A percentile compares a stretch with the other conserved stretches of the same genome.
Evolutionary conservation across 1,140 invertebrate species (phyloP).

Genomic region (Drosophila asahinai): DNA sequence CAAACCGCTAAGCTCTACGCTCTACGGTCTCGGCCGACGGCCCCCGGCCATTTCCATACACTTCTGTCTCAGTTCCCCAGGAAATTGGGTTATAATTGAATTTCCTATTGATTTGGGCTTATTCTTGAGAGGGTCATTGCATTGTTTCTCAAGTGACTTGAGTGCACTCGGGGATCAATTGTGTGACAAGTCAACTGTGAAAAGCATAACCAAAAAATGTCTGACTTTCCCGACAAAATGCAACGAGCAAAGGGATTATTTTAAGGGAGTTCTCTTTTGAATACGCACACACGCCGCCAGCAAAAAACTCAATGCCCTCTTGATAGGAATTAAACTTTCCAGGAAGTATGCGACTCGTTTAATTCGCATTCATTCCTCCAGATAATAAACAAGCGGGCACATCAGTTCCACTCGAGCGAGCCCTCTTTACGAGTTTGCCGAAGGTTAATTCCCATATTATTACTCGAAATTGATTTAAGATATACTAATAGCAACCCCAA

Average conservation of each 20-base stretch:
- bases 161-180: conserved; percentile 49
- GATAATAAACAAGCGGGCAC: conserved; percentile 24
- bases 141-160: conserved; percentile 41
- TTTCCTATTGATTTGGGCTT: conserved; percentile 48
- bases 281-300: conserved; percentile 9
- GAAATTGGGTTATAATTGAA: conserved; percentile 52
- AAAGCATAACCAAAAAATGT: conserved; percentile 18
- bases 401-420: conserved; percentile 32
- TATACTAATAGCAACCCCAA: conserved; percentile 1
- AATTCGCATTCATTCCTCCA: not conserved
- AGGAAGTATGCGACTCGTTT: conserved; percentile 18
- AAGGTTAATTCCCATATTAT: conserved; percentile 25
- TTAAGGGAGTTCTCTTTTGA: conserved; percentile 1
- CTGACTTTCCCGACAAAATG: conserved; percentile 1
- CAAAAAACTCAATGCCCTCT: conserved; percentile 19
- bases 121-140: conserved; percentile 19
- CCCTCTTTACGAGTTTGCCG: not conserved
- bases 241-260: conserved; percentile 20
- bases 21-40: not conserved
- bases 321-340: conserved; percentile 30
- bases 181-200: conserved; percentile 32
- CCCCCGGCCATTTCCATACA: conserved; percentile 28
- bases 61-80: conserved; percentile 23
- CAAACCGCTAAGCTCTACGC: conserved; percentile 32
- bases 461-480: conserved; percentile 16